Conservation (phyloP, 2,797 vertebrate genomes). For the Eulemur albifrons region DNA sequence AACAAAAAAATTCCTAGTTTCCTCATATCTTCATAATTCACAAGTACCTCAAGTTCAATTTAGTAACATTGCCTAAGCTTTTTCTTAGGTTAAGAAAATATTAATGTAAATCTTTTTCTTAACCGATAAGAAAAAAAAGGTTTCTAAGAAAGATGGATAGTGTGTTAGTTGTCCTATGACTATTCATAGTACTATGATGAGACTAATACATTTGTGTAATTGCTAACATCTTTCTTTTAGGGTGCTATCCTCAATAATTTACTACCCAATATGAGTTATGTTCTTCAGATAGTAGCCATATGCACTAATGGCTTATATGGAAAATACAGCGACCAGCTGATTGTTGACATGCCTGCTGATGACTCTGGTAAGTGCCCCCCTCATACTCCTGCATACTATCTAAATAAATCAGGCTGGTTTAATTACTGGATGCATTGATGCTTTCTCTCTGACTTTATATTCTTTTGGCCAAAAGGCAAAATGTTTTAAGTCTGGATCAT, state of each 20-base stretch:
- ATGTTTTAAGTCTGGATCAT: not conserved
- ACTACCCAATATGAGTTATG: conserved; percentile 93
- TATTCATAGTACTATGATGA: not conserved
- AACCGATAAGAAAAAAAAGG: not conserved
- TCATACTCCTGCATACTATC: not conserved
- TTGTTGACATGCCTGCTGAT: conserved; percentile 90
- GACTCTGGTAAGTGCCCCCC: conserved; percentile 90
- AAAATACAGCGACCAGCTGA: conserved; percentile 91
- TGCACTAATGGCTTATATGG: conserved; percentile 94
- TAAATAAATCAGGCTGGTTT: not conserved
- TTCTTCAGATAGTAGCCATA: conserved; percentile 94
- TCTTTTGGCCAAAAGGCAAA: not conserved
- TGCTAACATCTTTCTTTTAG: conserved; percentile 83
- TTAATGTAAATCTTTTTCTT: not conserved
- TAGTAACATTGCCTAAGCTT: not conserved
- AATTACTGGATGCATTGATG: not conserved
- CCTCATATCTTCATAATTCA: not conserved
- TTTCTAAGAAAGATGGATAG: not conserved
- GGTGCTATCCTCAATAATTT: conserved; percentile 95
- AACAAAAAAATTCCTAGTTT: not conserved
- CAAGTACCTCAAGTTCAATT: not conserved
- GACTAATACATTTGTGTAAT: conserved; percentile 44
- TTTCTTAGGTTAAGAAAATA: not conserved
- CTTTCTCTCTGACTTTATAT: conserved; percentile 21
- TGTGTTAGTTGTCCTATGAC: not conserved